These are phyloP conservation scores for Psittacula derbiana DNA, from an alignment of 2,797 vertebrate genomes.

Conservation along the genomic window DNA sequence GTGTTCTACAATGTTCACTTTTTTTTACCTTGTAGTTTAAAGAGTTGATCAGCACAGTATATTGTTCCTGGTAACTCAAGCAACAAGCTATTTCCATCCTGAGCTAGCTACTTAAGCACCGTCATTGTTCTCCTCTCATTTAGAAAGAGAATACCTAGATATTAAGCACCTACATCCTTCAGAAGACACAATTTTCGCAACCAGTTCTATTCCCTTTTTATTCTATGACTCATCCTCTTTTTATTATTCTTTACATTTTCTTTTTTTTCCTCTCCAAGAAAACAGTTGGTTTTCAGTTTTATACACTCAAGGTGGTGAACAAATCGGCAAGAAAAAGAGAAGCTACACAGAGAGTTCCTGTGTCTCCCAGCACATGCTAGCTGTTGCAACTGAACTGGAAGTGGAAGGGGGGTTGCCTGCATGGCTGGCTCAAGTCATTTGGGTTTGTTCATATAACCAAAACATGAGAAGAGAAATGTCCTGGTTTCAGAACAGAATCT, in stretches of 20 bases:
- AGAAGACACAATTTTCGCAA: not conserved
- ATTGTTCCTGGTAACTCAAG: not conserved
- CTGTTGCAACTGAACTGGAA: not conserved
- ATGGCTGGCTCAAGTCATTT: not conserved
- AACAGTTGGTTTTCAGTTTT: not conserved
- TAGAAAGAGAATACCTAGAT: not conserved
- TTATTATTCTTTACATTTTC: not conserved
- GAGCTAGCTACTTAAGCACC: not conserved
- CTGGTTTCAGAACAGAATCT: not conserved
- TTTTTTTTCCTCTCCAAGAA: not conserved
- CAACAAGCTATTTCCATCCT: not conserved
- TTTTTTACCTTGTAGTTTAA: not conserved
- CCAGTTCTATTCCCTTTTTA: not conserved
- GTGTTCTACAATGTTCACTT: not conserved
- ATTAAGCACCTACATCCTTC: not conserved
- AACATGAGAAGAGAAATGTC: not conserved
- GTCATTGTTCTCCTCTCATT: not conserved
- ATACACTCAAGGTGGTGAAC: accelerated
- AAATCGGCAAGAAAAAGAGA: not conserved
- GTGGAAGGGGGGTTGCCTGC: not conserved
- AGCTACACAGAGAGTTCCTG: not conserved
- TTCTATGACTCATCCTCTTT: not conserved
- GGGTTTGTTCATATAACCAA: not conserved
- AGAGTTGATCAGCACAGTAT: not conserved
- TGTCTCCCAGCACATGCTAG: not conserved